Evolutionary conservation across 2,888 invertebrate species (phyloP).

Genomic region (Calephelis perditalis): DNA sequence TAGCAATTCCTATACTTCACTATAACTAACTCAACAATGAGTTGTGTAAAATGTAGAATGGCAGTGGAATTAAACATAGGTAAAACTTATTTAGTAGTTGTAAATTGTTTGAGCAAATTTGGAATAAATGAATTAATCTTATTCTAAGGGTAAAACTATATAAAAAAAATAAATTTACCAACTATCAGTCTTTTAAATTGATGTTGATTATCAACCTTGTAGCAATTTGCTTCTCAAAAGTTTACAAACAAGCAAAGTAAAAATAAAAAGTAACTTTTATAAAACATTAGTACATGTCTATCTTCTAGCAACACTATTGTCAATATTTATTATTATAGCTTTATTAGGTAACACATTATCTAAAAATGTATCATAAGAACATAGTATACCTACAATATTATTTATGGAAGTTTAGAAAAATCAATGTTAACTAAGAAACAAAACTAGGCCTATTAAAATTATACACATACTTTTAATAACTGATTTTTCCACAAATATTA

Average conservation of each 20-base stretch:
- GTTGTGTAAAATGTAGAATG: slow-evolving; percentile 32
- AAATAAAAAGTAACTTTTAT: slow-evolving; percentile 25
- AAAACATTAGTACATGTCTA: slow-evolving; percentile 32
- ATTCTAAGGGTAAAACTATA: slow-evolving; percentile 76
- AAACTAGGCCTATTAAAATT: slow-evolving; percentile 1
- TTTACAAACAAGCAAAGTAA: slow-evolving; percentile 57
- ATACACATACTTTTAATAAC: background rate
- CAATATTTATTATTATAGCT: slow-evolving; percentile 33
- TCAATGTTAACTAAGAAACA: background rate
- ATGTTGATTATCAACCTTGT: slow-evolving; percentile 75
- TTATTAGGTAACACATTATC: slow-evolving; percentile 22
- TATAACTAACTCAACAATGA: slow-evolving; percentile 29
- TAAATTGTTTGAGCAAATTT: slow-evolving; percentile 70
- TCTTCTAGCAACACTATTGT: slow-evolving; percentile 56
- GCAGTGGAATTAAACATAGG: slow-evolving; percentile 54
- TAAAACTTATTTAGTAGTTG: slow-evolving; percentile 38
- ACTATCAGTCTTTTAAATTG: slow-evolving; percentile 80
- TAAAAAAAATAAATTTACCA: slow-evolving; percentile 72
- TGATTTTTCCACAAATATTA: background rate
- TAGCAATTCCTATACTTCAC: slow-evolving; percentile 37
- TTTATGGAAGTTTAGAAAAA: background rate
- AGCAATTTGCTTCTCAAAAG: slow-evolving; percentile 73
- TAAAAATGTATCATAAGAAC: slow-evolving; percentile 17
- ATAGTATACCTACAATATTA: background rate
- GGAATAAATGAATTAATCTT: slow-evolving; percentile 69